phyloP scores from a whole-genome alignment of 2,888 invertebrate species.

The Yponomeuta malinellus region DNA sequence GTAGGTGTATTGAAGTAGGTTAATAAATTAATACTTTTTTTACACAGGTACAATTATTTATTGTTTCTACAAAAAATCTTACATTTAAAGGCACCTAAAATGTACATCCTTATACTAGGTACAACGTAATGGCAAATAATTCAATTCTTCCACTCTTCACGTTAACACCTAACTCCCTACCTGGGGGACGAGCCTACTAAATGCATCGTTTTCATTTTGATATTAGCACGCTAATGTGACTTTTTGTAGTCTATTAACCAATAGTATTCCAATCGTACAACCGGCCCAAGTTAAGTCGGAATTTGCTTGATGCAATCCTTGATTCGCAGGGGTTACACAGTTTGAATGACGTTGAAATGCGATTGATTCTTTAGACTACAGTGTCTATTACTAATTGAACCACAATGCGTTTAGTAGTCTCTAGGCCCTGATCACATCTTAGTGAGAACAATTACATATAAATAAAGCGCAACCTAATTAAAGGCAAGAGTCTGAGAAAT shows the following conservation, averaged over 20 bases:
- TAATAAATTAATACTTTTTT: conserved; percentile 20
- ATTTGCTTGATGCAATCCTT: no score
- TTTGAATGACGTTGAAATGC: no score
- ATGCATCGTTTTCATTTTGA: neutral
- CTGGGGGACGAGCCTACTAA: conserved; percentile 22
- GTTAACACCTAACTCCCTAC: conserved; percentile 31
- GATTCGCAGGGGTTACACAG: no score
- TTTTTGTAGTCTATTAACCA: neutral
- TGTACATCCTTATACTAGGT: conserved; percentile 72
- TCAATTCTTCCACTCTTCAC: conserved; percentile 49
- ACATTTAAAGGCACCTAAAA: conserved; percentile 68
- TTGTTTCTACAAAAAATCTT: conserved; percentile 64
- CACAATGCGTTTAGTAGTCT: no score
- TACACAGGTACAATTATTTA: conserved; percentile 33
- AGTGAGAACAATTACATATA: conserved; percentile 47
- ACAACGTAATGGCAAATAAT: conserved; percentile 70
- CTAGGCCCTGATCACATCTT: conserved; percentile 30
- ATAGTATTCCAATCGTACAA: neutral
- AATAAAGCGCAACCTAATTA: conserved; percentile 53
- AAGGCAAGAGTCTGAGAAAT: conserved; percentile 39
- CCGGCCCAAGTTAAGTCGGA: no score
- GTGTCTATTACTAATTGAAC: no score
- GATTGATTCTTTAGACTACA: no score
- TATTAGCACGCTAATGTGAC: neutral
- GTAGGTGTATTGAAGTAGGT: no score